Base-by-base conservation (phyloP, 1,140 invertebrate species). In the Cardiocondyla obscurior region DNA sequence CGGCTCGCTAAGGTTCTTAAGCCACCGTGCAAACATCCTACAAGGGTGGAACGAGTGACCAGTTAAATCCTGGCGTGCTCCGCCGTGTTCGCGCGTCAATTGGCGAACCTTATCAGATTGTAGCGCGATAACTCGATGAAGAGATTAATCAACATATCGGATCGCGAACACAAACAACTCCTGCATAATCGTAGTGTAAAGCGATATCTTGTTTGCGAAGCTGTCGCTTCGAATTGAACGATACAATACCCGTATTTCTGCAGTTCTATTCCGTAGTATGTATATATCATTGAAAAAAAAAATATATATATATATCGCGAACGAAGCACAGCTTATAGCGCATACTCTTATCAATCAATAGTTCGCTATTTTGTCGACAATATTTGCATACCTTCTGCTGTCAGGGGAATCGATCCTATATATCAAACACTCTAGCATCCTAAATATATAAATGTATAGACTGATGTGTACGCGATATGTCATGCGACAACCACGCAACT, bases 81-180 rank as follows among this genome's bases (percentile, higher is more conserved):
- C 39, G 46, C 42, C 10, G 10, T 62, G 25, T 55, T 46, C 42
- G 22, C 57, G 33, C n/a, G 49, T 28, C 69, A 49, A 70, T 58
- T 53, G 81, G 57, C 55, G 53, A 42, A 49, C 72, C 83, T 46
- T 73, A 85, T 85, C 84, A 55, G 84, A 82, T 70, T 70, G 51
- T 25, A 70, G 22, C 28, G 49, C 72, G 62, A 73, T 62, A 85
- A 82, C 83, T 46, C 46, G 51, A 86, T 85, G 65, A 70, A 73
- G 64, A 67, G 70, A 70, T 79, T 82, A 85, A 51, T 69, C 70
- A 82, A 79, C 74, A 53, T 33, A 69, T 67, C 46, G 46, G 46
- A 19, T 44, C 33, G 39, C n/a, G 73, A 77, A 51, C 46, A 42
- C 10, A 67, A 67, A 79, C 19, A 25, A 33, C 33, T 44, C 2